Evolutionary conservation across 2,113 vertebrate genomes (phyloP), one percentile per base, ranked within the genome.

Genomic region (Zapus hudsonius): DNA sequence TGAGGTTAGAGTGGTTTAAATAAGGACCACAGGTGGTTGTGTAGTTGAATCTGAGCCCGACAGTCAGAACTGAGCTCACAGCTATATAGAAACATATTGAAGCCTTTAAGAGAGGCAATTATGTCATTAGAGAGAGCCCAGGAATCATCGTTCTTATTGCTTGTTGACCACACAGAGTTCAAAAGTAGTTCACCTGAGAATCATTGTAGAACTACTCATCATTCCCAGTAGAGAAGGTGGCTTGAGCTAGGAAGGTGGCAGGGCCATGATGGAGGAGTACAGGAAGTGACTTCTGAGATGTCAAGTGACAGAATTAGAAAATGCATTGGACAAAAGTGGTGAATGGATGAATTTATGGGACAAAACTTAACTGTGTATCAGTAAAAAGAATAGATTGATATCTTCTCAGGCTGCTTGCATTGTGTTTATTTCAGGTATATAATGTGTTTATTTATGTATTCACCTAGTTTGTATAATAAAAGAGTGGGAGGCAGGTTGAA

Each of bases 1-100:
- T 0, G 2, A 31, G 19, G 15, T 11, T 19, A 84, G 67, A 31
- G 29, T 9, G 10, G 8, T 29, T 11, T 11, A 38, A 5, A 1
- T 0, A 9, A 44, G 31, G 19, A 44, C 3, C 4, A 59, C 9
- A 7, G 6, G 9, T 33, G 27, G 36, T 7, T 7, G 3, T 10
- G 0, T 7, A 1, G 0, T n/a, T 2, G 27, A 9, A 61, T 29
- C 7, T 42, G 0, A 66, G 85, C 22, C 13, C 42, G 0, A 2
- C 38, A 33, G 31, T 42, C 23, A 36, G 17, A 17, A 16, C 1
- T 47, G 40, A 52, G 15, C 27, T 3, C 4, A 2, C 1, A 11
- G 44, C 15, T 7, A 12, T 29, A 63, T 0, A 10, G 16, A 47
- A 63, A 29, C 67, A 25, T 7, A 7, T 0, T 2, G 66, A 42